These are phyloP conservation scores for Enhydra lutris DNA, from an alignment of 2,113 vertebrate species.

Conservation along the genomic window DNA sequence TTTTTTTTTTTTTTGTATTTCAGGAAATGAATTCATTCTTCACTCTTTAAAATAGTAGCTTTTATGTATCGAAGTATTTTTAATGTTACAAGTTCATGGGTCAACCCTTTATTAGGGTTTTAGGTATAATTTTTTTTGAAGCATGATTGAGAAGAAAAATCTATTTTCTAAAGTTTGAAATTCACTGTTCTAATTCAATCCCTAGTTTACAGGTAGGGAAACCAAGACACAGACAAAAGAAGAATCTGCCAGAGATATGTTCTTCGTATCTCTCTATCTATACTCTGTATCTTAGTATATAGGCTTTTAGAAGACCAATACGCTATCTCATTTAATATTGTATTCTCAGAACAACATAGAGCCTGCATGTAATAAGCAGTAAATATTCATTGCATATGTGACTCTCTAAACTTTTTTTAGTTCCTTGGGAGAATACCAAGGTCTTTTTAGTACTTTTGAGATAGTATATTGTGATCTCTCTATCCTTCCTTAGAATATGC, in stretches of 20 bases:
- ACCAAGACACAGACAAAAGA: neutral
- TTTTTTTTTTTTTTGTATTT: neutral
- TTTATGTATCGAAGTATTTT: neutral
- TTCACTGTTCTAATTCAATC: neutral
- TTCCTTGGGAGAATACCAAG: neutral
- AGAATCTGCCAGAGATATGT: neutral
- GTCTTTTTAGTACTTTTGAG: neutral
- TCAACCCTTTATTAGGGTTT: neutral
- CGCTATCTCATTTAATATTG: neutral
- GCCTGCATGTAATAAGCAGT: neutral
- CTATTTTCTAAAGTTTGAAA: neutral
- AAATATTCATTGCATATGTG: neutral
- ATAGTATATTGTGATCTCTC: neutral
- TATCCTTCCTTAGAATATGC: neutral
- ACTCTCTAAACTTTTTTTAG: neutral
- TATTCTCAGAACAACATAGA: neutral
- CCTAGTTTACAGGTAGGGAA: neutral
- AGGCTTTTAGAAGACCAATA: neutral
- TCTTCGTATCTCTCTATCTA: neutral
- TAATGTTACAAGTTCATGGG: neutral
- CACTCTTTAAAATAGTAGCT: neutral
- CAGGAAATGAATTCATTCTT: neutral
- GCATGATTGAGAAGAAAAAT: neutral
- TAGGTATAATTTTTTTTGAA: neutral
- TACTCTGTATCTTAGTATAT: neutral